Base-by-base conservation (phyloP, 2,113 vertebrate genomes). In the Callionymus lyra region DNA sequence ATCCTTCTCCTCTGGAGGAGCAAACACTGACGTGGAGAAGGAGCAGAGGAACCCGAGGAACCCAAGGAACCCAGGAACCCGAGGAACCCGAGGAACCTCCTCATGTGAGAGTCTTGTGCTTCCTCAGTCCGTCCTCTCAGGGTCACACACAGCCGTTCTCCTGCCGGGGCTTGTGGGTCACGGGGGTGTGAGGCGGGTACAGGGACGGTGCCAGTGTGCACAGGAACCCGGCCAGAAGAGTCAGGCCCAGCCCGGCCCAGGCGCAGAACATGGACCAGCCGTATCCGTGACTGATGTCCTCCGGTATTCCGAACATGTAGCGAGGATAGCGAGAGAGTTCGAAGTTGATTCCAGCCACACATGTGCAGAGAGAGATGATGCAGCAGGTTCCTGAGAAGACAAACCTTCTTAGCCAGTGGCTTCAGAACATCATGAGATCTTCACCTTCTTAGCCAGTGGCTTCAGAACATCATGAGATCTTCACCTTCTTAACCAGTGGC, bases 191-290 rank as follows among this genome's bases (percentile, higher is more conserved):
- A 68, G 94, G 92, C 69, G 91, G 91, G 74, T 97, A 94, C 36
- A 98, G 88, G 57, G 94, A 98, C 43, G 95, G 95, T 52, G 95
- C 95, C 65, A 98, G 86, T 31, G 95, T 98, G 82, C 95, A 98
- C 84, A 98, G 91, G 82, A 98, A 98, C 39, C 95, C 95, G 49
- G 95, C 92, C 80, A 98, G 90, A 31, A 98, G 84, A 0, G 95
- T 96, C 62, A 98, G 90, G 59, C 95, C 95, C 75, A 98, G 87
- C 66, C 95, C 95, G 0, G 93, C 94, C 95, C 95, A 99, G 0
- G 95, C 95, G 59, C 93, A 97, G 72, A 98, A 98, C 95, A 98
- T 98, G 59, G 95, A 98, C 95, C 95, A 98, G 72, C 95, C 94
- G 5, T 98, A 98, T 57, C 95, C 95, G 1, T 98, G 95, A 68